Base-by-base conservation (phyloP, 2,797 vertebrate genomes). In the Danio jaintianensis region DNA sequence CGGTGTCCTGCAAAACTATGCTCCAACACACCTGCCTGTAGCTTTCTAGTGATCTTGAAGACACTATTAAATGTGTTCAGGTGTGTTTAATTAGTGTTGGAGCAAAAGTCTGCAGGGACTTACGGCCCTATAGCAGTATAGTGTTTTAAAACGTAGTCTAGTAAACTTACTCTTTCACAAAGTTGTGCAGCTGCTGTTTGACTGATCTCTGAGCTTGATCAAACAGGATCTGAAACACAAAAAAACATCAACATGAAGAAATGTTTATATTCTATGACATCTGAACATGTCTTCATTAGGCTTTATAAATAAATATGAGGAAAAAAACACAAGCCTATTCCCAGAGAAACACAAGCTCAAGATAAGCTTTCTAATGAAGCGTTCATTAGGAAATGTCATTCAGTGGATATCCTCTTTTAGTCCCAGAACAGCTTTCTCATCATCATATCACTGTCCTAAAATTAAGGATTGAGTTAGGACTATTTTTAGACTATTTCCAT, bases 151-250 rank as follows among this genome's bases (percentile, higher is more conserved):
- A 48, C 36, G 22, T 38, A 48, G 43, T 11, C 4, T 11, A 43
- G 50, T 38, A 43, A 74, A 96, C 98, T 99, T 90, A 99, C 97
- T 99, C 97, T 92, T 98, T 98, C 63, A 99, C 94, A 84, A 99
- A 99, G 86, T 95, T 98, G 90, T 99, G 96, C 84, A 99, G 85
- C 91, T 99, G 97, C 85, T 98, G 97, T 84, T 97, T 95, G 67
- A 99, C 96, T 0, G 97, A 98, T 29, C 97, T 93, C 94, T 99
- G 98, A 2, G 98, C 97, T 89, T 98, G 98, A 89, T 99, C 98
- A 38, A 98, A 98, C 67, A 99, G 94, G 84, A 99, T 97, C 98
- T 99, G 92, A 80, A 91, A 90, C 5, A 84, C 79, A 85, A 8
- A 77, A 50, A 29, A 67, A 6, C 13, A 52, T 7, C 59, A 18